Evolutionary conservation across 92 coral and sea anemone genomes (phyloP).

Genomic region (Epizoanthus ramosus): DNA sequence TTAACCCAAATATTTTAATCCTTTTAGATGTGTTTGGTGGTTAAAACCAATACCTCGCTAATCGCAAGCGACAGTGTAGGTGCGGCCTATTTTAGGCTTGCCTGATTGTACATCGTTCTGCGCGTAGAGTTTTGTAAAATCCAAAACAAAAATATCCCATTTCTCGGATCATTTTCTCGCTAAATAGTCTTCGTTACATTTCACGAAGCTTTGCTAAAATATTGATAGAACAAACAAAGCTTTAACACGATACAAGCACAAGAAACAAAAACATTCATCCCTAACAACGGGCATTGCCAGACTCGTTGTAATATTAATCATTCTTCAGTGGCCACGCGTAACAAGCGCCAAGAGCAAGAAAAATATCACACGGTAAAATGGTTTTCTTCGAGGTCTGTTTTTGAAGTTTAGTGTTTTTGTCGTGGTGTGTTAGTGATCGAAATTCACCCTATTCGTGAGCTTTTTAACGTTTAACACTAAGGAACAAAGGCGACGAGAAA

Average conservation of each 20-base stretch:
- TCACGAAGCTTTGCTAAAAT: conserved; percentile 46
- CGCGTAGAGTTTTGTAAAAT: background rate
- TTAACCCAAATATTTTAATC: conserved; percentile 20
- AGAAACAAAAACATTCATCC: conserved; percentile 68
- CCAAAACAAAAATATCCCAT: background rate
- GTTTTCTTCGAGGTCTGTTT: background rate
- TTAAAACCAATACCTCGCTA: conserved; percentile 36
- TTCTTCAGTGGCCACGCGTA: background rate
- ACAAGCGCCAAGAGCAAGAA: conserved; percentile 28
- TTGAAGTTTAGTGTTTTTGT: conserved; percentile 23
- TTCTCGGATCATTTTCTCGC: conserved; percentile 24
- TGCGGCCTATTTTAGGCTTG: conserved; percentile 30
- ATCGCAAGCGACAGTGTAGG: conserved; percentile 31
- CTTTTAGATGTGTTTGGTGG: conserved; percentile 40
- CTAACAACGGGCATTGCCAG: conserved; percentile 43
- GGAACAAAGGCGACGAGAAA: conserved; percentile 26
- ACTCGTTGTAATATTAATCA: conserved; percentile 37
- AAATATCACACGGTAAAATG: background rate
- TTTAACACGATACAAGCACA: conserved; percentile 60
- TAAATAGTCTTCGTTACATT: conserved; percentile 37
- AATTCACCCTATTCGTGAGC: conserved; percentile 8
- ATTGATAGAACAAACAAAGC: conserved; percentile 78
- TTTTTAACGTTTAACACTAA: conserved; percentile 8
- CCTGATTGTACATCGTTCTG: conserved; percentile 21
- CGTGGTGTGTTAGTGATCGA: conserved; percentile 7